Evolutionary conservation across 2,113 vertebrate species (phyloP).

Genomic region (Menura novaehollandiae): DNA sequence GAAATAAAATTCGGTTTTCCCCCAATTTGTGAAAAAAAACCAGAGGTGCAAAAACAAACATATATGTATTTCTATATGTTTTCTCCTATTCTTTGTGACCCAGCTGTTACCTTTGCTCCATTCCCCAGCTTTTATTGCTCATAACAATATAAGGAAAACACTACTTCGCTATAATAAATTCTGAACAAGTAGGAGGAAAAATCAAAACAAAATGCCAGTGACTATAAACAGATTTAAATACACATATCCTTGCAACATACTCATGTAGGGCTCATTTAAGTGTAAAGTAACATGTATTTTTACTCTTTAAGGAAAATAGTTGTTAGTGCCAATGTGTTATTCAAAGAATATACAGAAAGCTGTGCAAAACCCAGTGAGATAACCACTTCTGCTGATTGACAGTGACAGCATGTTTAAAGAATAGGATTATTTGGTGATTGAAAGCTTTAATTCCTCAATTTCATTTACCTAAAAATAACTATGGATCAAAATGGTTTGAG

Average conservation of each 20-base stretch:
- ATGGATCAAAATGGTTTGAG: fast-evolving
- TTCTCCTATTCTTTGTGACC: neutral
- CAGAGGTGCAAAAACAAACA: neutral
- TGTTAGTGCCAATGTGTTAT: neutral
- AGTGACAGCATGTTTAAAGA: neutral
- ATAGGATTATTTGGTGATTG: neutral
- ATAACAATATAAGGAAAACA: neutral
- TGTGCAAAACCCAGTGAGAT: neutral
- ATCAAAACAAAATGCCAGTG: neutral
- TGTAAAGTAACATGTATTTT: neutral
- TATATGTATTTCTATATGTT: neutral
- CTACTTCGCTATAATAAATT: neutral
- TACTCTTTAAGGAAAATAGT: neutral
- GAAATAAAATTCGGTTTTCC: neutral
- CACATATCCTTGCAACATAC: neutral
- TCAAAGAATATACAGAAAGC: neutral
- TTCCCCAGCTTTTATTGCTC: neutral
- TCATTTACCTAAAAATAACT: neutral
- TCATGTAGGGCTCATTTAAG: neutral
- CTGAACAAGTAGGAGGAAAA: neutral
- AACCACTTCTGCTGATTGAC: neutral
- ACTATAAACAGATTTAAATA: neutral
- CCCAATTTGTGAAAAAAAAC: neutral
- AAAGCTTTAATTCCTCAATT: neutral
- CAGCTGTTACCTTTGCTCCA: neutral